Evolutionary conservation across 2,888 invertebrate genomes (phyloP).

Genomic region (Suillia variegata): DNA sequence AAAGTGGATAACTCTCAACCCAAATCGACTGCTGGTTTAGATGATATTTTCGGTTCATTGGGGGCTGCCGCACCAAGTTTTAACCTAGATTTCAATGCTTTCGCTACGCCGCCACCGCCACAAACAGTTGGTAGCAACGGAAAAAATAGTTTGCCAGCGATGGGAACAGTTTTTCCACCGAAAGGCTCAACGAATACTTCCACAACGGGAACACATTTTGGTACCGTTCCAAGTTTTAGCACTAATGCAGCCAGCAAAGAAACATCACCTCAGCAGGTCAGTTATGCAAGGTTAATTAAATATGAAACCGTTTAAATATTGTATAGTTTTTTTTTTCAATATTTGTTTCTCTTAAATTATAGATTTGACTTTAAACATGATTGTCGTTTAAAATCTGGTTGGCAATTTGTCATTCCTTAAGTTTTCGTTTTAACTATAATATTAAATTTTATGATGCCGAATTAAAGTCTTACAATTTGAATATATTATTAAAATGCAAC

Average conservation of each 20-base stretch:
- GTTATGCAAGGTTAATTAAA: too few relatives aligned
- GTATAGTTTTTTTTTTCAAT: too few relatives aligned
- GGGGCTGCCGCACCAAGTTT: slow-evolving; percentile 35
- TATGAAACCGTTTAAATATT: too few relatives aligned
- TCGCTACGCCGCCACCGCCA: slow-evolving; percentile 29
- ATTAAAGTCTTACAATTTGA: too few relatives aligned
- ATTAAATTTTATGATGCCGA: too few relatives aligned
- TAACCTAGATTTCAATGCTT: slow-evolving; percentile 44
- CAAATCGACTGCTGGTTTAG: slow-evolving; percentile 58
- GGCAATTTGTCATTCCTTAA: too few relatives aligned
- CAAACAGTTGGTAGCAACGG: too few relatives aligned
- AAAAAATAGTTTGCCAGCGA: not conserved
- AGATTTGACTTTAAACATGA: too few relatives aligned
- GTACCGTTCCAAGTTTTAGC: slow-evolving; percentile 37
- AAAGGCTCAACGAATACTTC: slow-evolving; percentile 31
- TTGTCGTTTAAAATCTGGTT: too few relatives aligned
- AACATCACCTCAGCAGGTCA: slow-evolving; percentile 63
- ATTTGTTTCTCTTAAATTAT: too few relatives aligned
- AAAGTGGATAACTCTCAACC: slow-evolving; percentile 41
- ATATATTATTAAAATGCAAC: slow-evolving; percentile 29
- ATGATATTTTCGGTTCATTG: slow-evolving; percentile 71
- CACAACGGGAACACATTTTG: slow-evolving; percentile 33
- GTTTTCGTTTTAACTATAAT: too few relatives aligned
- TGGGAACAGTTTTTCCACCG: not conserved
- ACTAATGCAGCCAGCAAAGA: slow-evolving; percentile 50